These are phyloP conservation scores for Epicauta chinensis DNA, from an alignment of 1,140 invertebrate species.

Conservation along the genomic window DNA sequence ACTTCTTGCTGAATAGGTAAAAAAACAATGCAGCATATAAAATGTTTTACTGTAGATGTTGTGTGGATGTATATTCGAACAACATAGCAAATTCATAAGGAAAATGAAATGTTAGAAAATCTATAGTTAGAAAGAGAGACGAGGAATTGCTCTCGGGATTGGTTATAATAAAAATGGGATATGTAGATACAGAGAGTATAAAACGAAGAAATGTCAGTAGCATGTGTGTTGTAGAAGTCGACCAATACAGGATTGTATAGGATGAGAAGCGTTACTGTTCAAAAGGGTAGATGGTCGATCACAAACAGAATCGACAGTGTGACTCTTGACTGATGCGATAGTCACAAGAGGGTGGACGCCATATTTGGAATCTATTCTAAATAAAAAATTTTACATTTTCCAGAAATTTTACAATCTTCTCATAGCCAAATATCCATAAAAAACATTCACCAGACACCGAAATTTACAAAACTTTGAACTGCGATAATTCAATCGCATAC, in stretches of 20 bases:
- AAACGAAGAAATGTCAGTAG: slow-evolving; percentile 38
- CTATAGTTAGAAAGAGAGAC: slow-evolving; percentile 28
- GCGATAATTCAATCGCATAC: too few species aligned
- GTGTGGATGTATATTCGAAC: slow-evolving; percentile 15
- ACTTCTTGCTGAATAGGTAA: slow-evolving; percentile 4
- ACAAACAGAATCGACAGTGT: slow-evolving; percentile 25
- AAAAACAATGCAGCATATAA: slow-evolving; percentile 7
- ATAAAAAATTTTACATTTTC: slow-evolving; percentile 13
- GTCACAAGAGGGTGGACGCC: slow-evolving; percentile 17
- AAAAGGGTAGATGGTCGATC: slow-evolving; percentile 16
- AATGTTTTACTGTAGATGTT: slow-evolving; percentile 13
- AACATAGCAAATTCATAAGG: slow-evolving; percentile 8
- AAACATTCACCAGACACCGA: too few species aligned
- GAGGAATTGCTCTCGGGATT: slow-evolving; percentile 31
- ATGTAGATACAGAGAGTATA: slow-evolving; percentile 40
- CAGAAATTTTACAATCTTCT: slow-evolving; percentile 3
- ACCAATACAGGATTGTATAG: slow-evolving; percentile 2
- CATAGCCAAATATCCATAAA: too few species aligned
- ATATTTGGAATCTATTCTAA: slow-evolving; percentile 8
- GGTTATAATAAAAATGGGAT: slow-evolving; percentile 41
- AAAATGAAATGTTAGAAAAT: slow-evolving; percentile 22
- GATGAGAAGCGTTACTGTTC: too few species aligned
- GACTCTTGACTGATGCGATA: slow-evolving; percentile 34
- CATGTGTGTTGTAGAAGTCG: slow-evolving; percentile 32
- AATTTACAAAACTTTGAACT: too few species aligned